phyloP scores from a whole-genome alignment of 2,797 vertebrate genomes.

The Sebastes hopkinsi region DNA sequence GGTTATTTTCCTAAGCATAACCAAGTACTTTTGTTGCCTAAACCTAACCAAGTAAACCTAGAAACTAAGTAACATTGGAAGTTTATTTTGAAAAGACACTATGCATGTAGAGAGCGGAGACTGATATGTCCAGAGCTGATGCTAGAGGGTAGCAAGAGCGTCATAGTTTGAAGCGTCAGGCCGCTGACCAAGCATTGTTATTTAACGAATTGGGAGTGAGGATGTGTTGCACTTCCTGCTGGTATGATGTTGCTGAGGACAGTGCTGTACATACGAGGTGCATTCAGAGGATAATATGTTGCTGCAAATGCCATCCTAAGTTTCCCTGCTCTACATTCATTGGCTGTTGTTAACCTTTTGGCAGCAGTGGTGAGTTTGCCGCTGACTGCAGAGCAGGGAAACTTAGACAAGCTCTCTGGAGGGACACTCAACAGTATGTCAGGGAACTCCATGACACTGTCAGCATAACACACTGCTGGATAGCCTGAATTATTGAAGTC shows the following conservation, averaged over 20 bases:
- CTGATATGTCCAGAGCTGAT: neutral
- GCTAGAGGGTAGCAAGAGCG: neutral
- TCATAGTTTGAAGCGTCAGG: neutral
- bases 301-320: neutral
- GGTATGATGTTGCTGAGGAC: neutral
- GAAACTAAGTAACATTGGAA: neutral
- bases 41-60: neutral
- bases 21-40: neutral
- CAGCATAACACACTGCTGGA: slow-evolving; percentile 41
- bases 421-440: slow-evolving; percentile 50
- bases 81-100: neutral
- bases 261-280: neutral
- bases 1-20: neutral
- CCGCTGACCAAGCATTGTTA: neutral
- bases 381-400: slow-evolving; percentile 34
- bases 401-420: slow-evolving; percentile 51
- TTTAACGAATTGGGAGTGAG: neutral
- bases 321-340: slow-evolving; percentile 41
- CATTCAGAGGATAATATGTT: neutral
- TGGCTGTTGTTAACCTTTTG: slow-evolving; percentile 54
- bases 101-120: neutral
- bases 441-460: slow-evolving; percentile 55
- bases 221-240: neutral
- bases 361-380: slow-evolving; percentile 39
- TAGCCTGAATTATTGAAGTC: slow-evolving; percentile 68